phyloP scores from a whole-genome alignment of 2,113 vertebrate species.

The Etheostoma cragini region DNA sequence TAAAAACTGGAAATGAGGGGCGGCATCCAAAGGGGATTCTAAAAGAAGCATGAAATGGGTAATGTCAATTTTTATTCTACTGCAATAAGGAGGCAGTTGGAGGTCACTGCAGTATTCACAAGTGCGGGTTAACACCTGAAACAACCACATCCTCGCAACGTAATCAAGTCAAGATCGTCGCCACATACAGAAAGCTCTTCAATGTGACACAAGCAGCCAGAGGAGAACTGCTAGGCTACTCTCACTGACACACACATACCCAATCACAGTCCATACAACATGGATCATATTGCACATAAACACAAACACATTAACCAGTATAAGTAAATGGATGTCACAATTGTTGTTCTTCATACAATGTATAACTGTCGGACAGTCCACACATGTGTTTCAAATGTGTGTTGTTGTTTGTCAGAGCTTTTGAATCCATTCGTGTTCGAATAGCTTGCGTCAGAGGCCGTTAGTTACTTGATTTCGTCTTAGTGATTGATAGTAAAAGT shows the following conservation, averaged over 20 bases:
- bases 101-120: constrained; percentile 59
- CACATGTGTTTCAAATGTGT: not conserved
- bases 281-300: not conserved
- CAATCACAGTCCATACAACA: not conserved
- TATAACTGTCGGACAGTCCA: constrained; percentile 4
- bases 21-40: constrained; percentile 1
- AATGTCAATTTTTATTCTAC: constrained; percentile 55
- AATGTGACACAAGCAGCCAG: constrained; percentile 22
- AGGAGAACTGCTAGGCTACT: not conserved
- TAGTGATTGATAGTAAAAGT: constrained; percentile 15
- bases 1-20: not conserved
- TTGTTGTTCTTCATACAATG: not conserved
- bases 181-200: constrained; percentile 16
- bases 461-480: constrained; percentile 42
- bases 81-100: constrained; percentile 51
- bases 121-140: constrained; percentile 2
- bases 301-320: not conserved
- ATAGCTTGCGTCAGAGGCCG: constrained; percentile 16
- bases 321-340: not conserved
- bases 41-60: constrained; percentile 37
- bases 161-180: constrained; percentile 22
- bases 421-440: constrained; percentile 26
- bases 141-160: constrained; percentile 26
- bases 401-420: constrained; percentile 6
- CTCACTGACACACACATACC: constrained; percentile 5